phyloP scores from a whole-genome alignment of 1,140 invertebrate species.

The Euura saliciscinereae region DNA sequence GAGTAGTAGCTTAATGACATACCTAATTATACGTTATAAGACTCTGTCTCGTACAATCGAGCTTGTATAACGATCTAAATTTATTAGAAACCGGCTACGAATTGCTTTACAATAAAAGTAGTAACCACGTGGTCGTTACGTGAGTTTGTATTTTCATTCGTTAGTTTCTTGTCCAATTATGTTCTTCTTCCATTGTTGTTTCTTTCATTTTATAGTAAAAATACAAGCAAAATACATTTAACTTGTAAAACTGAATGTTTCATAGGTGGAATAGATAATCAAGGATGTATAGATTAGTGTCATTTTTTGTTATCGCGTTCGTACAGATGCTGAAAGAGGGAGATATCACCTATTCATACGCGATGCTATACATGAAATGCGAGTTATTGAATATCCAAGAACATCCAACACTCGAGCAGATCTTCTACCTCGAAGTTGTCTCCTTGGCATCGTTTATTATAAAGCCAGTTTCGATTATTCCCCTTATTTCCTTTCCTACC shows the following conservation, averaged over 20 bases:
- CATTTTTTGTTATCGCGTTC: conserved; percentile 19
- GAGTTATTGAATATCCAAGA: conserved; percentile 40
- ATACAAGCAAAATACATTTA: conserved; percentile 48
- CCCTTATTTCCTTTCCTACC: conserved; percentile 40
- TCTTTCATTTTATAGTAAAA: conserved; percentile 36
- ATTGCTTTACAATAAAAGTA: conserved; percentile 1
- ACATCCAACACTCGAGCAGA: conserved; percentile 49
- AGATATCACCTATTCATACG: conserved; percentile 57
- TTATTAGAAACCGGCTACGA: neutral
- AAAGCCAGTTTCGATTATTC: conserved; percentile 55
- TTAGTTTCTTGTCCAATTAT: conserved; percentile 3
- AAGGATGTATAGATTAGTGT: conserved; percentile 38
- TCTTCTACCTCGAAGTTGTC: conserved; percentile 48
- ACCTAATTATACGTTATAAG: neutral
- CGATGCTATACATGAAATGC: conserved; percentile 55
- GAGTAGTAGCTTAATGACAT: neutral
- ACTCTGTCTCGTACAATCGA: neutral
- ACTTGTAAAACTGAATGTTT: conserved; percentile 55
- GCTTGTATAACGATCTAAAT: neutral
- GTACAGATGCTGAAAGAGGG: conserved; percentile 44
- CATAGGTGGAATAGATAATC: conserved; percentile 49
- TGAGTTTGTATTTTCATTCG: neutral
- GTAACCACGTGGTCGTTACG: neutral
- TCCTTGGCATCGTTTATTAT: conserved; percentile 49
- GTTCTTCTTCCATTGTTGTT: neutral